These are phyloP conservation scores for Apantesis nais DNA, from an alignment of 2,888 invertebrate species.

Conservation along the genomic window DNA sequence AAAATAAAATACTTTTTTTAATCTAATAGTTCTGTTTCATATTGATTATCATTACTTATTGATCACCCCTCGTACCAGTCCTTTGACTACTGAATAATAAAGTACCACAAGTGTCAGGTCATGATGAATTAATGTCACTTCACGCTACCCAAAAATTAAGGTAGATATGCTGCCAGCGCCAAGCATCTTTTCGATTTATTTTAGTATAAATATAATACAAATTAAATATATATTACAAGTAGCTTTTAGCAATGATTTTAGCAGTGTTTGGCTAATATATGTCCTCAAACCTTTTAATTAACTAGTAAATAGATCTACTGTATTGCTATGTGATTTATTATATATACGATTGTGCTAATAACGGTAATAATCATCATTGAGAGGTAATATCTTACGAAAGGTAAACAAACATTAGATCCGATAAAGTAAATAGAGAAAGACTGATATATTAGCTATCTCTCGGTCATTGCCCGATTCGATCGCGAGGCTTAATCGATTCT, in stretches of 20 bases:
- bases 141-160: no score
- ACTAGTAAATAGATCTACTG: not conserved
- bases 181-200: no score
- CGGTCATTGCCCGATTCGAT: constrained; percentile 32
- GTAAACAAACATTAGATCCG: not conserved
- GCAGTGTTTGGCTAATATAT: not conserved
- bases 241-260: not conserved
- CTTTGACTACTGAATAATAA: not conserved
- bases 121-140: no score
- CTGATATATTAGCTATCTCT: constrained; percentile 22
- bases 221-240: no score
- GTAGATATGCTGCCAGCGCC: not conserved
- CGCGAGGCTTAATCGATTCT: constrained; percentile 26
- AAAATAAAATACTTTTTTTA: no score
- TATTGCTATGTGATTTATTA: not conserved
- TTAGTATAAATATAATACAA: no score
- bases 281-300: not conserved
- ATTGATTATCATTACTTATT: no score
- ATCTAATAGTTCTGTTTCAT: no score
- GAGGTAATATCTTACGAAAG: not conserved
- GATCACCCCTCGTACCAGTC: no score
- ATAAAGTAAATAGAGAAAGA: not conserved
- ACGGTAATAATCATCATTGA: not conserved
- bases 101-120: not conserved
- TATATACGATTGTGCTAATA: not conserved